Conservation (phyloP, 2,888 invertebrate species). For the Aphidius colemani region DNA sequence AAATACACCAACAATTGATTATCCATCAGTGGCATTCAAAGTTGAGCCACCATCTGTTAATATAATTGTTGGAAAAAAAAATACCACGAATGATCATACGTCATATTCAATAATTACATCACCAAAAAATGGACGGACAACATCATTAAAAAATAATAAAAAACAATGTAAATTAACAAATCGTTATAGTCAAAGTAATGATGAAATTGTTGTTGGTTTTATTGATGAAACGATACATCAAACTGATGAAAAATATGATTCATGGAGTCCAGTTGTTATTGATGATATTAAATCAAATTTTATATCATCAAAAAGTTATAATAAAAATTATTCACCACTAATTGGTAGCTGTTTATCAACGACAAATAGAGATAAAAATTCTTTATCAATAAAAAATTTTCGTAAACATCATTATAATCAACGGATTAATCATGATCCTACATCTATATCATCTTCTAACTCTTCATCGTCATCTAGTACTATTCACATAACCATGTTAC, state of each 20-base stretch:
- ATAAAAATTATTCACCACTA: constrained; percentile 35
- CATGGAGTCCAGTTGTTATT: constrained; percentile 44
- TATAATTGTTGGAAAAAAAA: constrained; percentile 30
- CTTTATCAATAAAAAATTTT: constrained; percentile 36
- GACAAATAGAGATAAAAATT: constrained; percentile 36
- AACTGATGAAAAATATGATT: constrained; percentile 13
- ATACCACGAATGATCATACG: constrained; percentile 24
- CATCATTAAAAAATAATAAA: constrained; percentile 33
- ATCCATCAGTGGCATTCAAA: constrained; percentile 22
- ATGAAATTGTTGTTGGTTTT: constrained; percentile 25
- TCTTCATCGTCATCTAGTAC: constrained; percentile 57
- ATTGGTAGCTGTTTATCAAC: constrained; percentile 39
- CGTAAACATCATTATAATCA: constrained; percentile 40
- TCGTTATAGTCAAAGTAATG: constrained; percentile 17
- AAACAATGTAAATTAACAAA: constrained; percentile 24
- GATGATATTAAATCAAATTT: constrained; percentile 53
- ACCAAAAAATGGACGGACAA: constrained; percentile 28
- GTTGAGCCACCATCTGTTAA: constrained; percentile 31
- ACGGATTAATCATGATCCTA: constrained; percentile 38
- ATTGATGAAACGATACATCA: constrained; percentile 30
- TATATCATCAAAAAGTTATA: constrained; percentile 46
- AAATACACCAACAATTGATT: constrained; percentile 7
- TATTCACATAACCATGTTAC: constrained; percentile 53
- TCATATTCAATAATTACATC: constrained; percentile 30
- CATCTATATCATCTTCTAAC: constrained; percentile 51